Conservation (phyloP, 2,888 invertebrate genomes). For the Candidula unifasciata region DNA sequence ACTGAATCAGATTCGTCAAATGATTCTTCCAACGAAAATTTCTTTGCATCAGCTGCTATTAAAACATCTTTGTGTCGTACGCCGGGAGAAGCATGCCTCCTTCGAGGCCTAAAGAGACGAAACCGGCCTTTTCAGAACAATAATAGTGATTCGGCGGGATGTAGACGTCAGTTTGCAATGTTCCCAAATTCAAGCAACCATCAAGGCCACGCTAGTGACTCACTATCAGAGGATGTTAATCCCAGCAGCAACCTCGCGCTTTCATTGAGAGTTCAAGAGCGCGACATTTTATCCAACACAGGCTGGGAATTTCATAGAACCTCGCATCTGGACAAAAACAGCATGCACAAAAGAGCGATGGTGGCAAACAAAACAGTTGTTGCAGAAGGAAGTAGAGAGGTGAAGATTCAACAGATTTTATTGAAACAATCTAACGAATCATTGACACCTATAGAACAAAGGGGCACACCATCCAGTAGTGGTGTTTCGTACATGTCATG, state of each 20-base stretch:
- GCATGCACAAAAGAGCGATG: not conserved
- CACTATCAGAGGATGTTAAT: not conserved
- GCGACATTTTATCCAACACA: not conserved
- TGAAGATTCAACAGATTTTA: conserved; percentile 25
- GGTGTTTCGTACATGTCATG: not conserved
- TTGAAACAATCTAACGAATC: not conserved
- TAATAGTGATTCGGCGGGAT: not conserved
- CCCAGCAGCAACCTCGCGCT: not conserved
- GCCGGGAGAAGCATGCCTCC: conserved; percentile 39
- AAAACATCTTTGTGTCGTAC: conserved; percentile 30
- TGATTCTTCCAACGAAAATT: conserved; percentile 5
- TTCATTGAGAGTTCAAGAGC: not conserved
- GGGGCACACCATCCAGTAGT: not conserved
- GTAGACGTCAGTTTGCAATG: not conserved
- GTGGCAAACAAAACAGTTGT: not conserved
- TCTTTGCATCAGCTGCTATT: not conserved
- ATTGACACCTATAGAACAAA: not conserved
- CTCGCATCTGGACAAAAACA: not conserved
- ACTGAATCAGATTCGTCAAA: not conserved
- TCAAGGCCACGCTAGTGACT: not conserved
- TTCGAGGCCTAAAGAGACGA: not conserved
- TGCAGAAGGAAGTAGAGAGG: conserved; percentile 18
- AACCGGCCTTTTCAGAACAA: not conserved
- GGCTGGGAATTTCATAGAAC: not conserved
- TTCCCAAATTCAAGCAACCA: not conserved